Percentiles rank a stretch among this genome's conserved stretches.
These are phyloP conservation scores for Melanargia galathea DNA, from an alignment of 2,888 invertebrate genomes.

Conservation along the genomic window DNA sequence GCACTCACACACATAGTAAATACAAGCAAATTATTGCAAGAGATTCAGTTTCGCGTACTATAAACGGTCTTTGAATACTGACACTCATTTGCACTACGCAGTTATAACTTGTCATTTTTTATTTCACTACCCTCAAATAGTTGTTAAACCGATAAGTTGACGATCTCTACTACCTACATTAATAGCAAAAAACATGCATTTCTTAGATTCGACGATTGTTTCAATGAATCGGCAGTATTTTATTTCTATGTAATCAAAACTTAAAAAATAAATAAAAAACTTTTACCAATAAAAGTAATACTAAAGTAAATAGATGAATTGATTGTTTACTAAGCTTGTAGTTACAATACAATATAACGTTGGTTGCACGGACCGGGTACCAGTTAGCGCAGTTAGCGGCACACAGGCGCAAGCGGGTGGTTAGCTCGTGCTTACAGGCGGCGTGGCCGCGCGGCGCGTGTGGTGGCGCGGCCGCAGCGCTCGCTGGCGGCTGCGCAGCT, in stretches of 20 bases:
- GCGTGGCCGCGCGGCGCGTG: constrained; percentile 79
- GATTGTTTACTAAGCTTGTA: background rate
- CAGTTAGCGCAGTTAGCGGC: constrained; percentile 76
- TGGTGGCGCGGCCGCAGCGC: constrained; percentile 73
- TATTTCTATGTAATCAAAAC: too few species aligned
- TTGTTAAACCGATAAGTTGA: background rate
- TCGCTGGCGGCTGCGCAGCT: constrained; percentile 71
- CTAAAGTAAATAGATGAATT: background rate
- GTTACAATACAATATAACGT: background rate
- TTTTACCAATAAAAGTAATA: background rate
- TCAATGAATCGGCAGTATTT: background rate
- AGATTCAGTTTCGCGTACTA: constrained; percentile 4
- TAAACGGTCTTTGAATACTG: constrained; percentile 17
- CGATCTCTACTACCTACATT: background rate
- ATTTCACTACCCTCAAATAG: constrained; percentile 29
- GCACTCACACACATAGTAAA: constrained; percentile 61
- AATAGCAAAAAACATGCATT: constrained; percentile 42
- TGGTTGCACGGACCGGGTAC: constrained; percentile 68
- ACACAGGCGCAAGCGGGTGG: constrained; percentile 69
- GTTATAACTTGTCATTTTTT: constrained; percentile 11
- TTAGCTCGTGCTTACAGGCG: constrained; percentile 81
- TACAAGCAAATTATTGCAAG: constrained; percentile 69
- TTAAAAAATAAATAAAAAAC: background rate
- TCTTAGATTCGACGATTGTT: background rate
- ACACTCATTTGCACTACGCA: background rate